Conservation (phyloP, 2,797 vertebrate genomes). For the Agapornis canus region DNA sequence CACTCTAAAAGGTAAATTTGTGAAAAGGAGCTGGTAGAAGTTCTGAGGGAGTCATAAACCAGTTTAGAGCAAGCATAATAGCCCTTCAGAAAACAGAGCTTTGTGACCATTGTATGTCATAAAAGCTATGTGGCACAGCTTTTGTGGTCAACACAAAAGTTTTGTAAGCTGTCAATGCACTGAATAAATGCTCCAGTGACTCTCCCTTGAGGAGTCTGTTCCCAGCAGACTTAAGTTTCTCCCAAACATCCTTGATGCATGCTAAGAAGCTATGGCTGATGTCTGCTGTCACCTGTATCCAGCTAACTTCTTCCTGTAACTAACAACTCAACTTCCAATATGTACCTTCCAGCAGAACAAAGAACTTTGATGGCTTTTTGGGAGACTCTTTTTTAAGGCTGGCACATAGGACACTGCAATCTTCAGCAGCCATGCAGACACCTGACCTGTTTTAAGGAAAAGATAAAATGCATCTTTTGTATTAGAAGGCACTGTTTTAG, state of each 20-base stretch:
- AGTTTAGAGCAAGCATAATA: neutral
- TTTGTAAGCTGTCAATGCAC: neutral
- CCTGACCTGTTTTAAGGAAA: neutral
- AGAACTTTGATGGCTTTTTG: neutral
- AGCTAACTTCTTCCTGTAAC: neutral
- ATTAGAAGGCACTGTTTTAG: neutral
- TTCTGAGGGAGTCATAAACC: neutral
- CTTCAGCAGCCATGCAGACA: neutral
- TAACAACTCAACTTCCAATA: neutral
- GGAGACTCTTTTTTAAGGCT: neutral
- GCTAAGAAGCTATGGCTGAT: neutral
- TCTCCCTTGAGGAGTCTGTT: neutral
- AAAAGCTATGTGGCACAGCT: rapidly evolving
- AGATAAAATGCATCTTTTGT: rapidly evolving
- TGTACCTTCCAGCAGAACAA: neutral
- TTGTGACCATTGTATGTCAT: neutral
- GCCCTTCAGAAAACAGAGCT: neutral
- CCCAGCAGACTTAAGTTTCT: neutral
- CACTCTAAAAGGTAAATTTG: neutral
- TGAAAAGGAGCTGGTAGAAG: neutral
- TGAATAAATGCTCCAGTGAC: neutral
- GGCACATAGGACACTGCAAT: neutral
- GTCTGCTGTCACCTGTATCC: neutral
- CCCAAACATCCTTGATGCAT: neutral
- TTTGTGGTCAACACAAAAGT: neutral